phyloP scores from a whole-genome alignment of 92 coral and sea anemone species.

The Virgularia gustaviana region DNA sequence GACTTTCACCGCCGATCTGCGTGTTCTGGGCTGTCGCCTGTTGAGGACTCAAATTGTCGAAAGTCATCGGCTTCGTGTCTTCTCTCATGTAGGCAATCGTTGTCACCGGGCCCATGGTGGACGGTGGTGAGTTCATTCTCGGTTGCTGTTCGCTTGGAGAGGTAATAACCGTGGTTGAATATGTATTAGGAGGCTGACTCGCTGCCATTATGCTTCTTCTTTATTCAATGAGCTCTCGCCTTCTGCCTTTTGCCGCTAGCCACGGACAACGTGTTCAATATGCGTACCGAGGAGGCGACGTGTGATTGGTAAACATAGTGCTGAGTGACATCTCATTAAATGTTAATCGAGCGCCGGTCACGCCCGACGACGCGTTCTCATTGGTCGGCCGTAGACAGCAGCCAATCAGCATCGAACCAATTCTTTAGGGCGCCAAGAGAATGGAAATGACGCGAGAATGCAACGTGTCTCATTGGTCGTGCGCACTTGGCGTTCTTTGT shows the following conservation, averaged over 20 bases:
- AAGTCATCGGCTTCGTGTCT: constrained; percentile 63
- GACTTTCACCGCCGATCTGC: constrained; percentile 66
- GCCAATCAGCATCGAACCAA: constrained; percentile 64
- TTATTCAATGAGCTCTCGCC: constrained; percentile 55
- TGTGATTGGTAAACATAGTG: constrained; percentile 84
- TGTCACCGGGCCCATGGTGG: constrained; percentile 56
- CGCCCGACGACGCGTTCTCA: constrained; percentile 58
- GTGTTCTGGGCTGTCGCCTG: constrained; percentile 62
- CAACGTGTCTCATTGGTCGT: constrained; percentile 64
- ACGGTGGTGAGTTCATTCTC: constrained; percentile 70
- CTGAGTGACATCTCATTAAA: constrained; percentile 99
- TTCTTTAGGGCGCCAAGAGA: constrained; percentile 80
- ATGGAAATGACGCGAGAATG: constrained; percentile 71
- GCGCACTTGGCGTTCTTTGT: constrained; percentile 66
- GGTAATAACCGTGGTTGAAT: constrained; percentile 59
- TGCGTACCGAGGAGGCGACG: constrained; percentile 73
- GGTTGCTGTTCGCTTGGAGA: constrained; percentile 77
- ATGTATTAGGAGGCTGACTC: constrained; percentile 72
- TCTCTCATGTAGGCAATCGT: constrained; percentile 88
- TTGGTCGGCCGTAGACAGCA: constrained; percentile 66
- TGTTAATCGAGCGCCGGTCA: constrained; percentile 94
- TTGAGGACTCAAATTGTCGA: constrained; percentile 72
- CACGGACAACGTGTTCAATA: constrained; percentile 93
- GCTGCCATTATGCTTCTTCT: constrained; percentile 79
- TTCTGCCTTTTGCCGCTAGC: constrained; percentile 93